phyloP scores from a whole-genome alignment of 2,797 vertebrate species.

The Spinus olivaceus region DNA sequence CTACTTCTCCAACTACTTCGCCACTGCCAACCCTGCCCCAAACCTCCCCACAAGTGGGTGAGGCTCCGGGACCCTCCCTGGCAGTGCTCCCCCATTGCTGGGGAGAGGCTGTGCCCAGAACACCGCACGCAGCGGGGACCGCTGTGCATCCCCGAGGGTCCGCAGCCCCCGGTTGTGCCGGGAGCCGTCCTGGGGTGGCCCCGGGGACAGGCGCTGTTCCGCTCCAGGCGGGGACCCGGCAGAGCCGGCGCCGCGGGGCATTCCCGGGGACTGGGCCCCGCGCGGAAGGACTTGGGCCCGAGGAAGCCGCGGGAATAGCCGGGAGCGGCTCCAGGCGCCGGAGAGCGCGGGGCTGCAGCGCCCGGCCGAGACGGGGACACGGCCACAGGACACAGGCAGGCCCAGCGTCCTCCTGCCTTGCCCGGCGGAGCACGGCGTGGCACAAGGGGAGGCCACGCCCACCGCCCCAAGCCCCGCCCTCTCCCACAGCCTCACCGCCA shows the following conservation, averaged over 20 bases:
- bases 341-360: background rate
- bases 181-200: background rate
- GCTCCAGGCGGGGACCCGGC: background rate
- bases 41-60: fast-evolving
- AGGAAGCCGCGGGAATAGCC: background rate
- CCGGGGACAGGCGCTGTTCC: background rate
- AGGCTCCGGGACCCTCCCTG: background rate
- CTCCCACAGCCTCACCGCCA: fast-evolving
- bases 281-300: background rate
- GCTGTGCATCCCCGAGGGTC: background rate
- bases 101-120: fast-evolving
- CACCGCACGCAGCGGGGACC: fast-evolving
- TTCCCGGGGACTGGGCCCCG: background rate
- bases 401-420: fast-evolving
- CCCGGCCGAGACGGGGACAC: background rate
- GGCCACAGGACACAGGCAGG: fast-evolving
- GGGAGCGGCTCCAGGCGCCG: background rate
- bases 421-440: fast-evolving
- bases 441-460: fast-evolving
- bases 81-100: fast-evolving
- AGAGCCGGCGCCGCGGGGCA: background rate
- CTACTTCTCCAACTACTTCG: background rate
- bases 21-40: fast-evolving
- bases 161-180: too few relatives aligned
- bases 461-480: fast-evolving